Evolutionary conservation across 2,113 vertebrate genomes (phyloP).

Genomic region (Hemiscyllium ocellatum): DNA sequence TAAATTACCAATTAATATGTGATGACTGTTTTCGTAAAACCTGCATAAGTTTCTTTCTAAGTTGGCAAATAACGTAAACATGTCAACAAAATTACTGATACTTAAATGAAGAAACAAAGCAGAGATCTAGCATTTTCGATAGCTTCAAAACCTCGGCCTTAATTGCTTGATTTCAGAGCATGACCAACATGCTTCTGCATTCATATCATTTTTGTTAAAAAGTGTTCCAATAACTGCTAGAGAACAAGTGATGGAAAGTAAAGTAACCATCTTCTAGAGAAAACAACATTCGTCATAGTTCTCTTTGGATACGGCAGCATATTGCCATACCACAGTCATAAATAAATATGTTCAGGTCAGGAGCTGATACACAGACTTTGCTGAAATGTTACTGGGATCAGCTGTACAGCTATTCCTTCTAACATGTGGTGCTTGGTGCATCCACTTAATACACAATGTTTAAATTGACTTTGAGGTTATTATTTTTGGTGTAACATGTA

Average conservation of each 20-base stretch:
- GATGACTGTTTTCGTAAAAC: not conserved
- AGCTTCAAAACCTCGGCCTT: not conserved
- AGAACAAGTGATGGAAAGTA: slow-evolving; percentile 23
- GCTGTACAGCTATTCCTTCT: not conserved
- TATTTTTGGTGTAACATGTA: not conserved
- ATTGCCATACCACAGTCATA: not conserved
- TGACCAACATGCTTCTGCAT: not conserved
- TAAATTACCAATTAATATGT: slow-evolving; percentile 13
- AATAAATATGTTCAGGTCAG: not conserved
- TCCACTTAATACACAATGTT: slow-evolving; percentile 20
- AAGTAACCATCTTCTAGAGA: not conserved
- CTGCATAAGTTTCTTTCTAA: not conserved
- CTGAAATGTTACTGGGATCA: slow-evolving; percentile 16
- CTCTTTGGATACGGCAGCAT: not conserved
- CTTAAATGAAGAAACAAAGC: slow-evolving; percentile 17
- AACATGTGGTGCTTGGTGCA: not conserved
- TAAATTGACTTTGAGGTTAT: not conserved
- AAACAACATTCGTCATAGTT: slow-evolving; percentile 20
- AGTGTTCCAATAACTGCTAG: not conserved
- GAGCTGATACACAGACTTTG: not conserved
- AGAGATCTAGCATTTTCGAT: slow-evolving; percentile 2
- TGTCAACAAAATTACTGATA: slow-evolving; percentile 20
- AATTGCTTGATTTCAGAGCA: slow-evolving; percentile 19
- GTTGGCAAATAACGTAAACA: not conserved
- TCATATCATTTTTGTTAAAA: not conserved